Evolutionary conservation across 1,140 invertebrate species (phyloP).

Genomic region (Dufourea novaeangliae): DNA sequence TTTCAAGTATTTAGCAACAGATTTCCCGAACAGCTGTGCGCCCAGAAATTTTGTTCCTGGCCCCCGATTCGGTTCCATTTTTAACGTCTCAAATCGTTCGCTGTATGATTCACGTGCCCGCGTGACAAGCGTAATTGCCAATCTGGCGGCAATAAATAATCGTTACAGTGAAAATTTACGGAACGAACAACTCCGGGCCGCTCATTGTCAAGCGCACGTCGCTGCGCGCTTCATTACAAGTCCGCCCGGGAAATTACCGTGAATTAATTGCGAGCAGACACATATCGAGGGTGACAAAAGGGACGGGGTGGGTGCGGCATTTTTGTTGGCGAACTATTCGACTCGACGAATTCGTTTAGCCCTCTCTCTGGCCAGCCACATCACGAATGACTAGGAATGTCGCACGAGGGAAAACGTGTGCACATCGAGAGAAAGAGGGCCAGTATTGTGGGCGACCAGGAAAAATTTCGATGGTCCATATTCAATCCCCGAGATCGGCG

Average conservation of each 20-base stretch:
- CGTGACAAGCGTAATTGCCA: conserved; percentile 15
- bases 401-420: neutral
- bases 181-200: neutral
- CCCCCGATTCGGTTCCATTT: no score
- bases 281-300: neutral
- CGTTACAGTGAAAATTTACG: neutral
- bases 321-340: conserved; percentile 16
- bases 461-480: neutral
- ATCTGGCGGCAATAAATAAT: conserved; percentile 14
- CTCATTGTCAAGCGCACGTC: neutral
- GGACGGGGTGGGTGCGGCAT: no score
- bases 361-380: neutral
- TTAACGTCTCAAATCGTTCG: neutral
- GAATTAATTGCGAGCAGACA: conserved; percentile 33
- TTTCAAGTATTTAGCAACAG: no score
- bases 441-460: neutral
- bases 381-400: neutral
- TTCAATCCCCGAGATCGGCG: neutral
- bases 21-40: no score
- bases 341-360: neutral
- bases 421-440: no score
- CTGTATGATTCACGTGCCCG: neutral
- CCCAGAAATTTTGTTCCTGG: neutral
- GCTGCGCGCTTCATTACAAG: conserved; percentile 25
- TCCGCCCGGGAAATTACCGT: conserved; percentile 14